Evolutionary conservation across 2,888 invertebrate genomes (phyloP).

Genomic region (Lacanobia oleracea): DNA sequence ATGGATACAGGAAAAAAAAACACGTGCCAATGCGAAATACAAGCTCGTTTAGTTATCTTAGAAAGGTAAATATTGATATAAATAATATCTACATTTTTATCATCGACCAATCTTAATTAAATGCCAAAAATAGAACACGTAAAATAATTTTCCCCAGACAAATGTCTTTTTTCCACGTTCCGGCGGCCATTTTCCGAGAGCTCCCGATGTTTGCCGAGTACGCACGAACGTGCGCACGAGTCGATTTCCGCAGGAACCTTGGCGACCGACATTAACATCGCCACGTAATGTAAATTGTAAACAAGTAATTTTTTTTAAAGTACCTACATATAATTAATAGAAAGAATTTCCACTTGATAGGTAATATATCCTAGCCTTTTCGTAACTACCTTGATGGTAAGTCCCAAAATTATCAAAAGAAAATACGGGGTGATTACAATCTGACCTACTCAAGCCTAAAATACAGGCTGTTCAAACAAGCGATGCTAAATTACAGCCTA

Average conservation of each 20-base stretch:
- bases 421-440: slow-evolving; percentile 26
- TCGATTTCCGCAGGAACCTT: slow-evolving; percentile 71
- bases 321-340: slow-evolving; percentile 12
- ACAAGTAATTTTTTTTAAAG: slow-evolving; percentile 65
- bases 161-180: slow-evolving; percentile 49
- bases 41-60: slow-evolving; percentile 38
- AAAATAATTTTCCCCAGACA: slow-evolving; percentile 37
- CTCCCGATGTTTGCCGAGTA: slow-evolving; percentile 65
- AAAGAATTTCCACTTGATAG: neutral
- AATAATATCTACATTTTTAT: neutral
- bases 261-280: slow-evolving; percentile 68
- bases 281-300: slow-evolving; percentile 60
- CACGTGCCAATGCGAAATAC: slow-evolving; percentile 45
- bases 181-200: slow-evolving; percentile 53
- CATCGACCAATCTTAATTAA: neutral
- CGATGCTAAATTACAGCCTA: slow-evolving; percentile 46
- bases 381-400: too few relatives aligned
- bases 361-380: neutral
- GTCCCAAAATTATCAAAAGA: slow-evolving; percentile 13
- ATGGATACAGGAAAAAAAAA: slow-evolving; percentile 33
- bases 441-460: slow-evolving; percentile 11
- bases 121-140: slow-evolving; percentile 13
- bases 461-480: slow-evolving; percentile 32
- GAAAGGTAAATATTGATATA: slow-evolving; percentile 33
- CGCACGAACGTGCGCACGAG: slow-evolving; percentile 55